Evolutionary conservation across 2,797 vertebrate species (phyloP).

Genomic region (Pristis pectinata): DNA sequence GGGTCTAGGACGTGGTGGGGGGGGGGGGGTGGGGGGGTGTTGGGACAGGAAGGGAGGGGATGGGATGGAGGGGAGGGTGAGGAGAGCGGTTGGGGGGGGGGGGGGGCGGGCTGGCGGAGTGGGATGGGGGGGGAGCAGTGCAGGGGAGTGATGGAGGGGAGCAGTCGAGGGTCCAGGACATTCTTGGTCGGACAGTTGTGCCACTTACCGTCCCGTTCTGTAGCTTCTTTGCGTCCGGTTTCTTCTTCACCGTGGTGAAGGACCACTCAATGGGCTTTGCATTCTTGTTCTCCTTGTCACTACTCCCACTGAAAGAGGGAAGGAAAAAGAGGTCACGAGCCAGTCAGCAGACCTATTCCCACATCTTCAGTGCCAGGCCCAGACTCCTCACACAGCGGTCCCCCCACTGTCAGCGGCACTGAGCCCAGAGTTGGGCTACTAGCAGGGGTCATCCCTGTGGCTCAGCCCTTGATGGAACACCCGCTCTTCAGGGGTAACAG

Average conservation of each 20-base stretch:
- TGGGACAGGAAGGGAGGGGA: no score
- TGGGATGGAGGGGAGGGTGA: not conserved
- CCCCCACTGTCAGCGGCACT: no score
- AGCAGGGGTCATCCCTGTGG: no score
- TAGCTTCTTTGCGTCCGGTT: constrained; percentile 71
- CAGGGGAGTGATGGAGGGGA: not conserved
- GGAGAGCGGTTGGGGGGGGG: no score
- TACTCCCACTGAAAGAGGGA: constrained; percentile 64
- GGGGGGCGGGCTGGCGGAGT: no score
- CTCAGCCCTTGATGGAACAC: not conserved
- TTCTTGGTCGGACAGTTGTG: constrained; percentile 30
- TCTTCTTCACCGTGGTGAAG: constrained; percentile 84
- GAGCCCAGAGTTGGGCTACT: no score
- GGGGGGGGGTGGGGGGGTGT: no score
- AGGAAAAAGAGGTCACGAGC: constrained; percentile 15
- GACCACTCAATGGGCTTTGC: constrained; percentile 73
- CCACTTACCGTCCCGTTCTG: constrained; percentile 76
- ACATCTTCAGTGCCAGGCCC: no score
- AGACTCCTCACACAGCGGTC: no score
- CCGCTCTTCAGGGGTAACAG: not conserved
- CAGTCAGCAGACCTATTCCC: not conserved
- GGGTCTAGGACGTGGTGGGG: no score
- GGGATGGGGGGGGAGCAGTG: not conserved
- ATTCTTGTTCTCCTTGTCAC: constrained; percentile 73
- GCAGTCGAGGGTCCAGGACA: not conserved